Percentiles rank a stretch among this genome's conserved stretches.
Evolutionary conservation across 2,113 vertebrate genomes (phyloP).

Genomic region (Ia io): DNA sequence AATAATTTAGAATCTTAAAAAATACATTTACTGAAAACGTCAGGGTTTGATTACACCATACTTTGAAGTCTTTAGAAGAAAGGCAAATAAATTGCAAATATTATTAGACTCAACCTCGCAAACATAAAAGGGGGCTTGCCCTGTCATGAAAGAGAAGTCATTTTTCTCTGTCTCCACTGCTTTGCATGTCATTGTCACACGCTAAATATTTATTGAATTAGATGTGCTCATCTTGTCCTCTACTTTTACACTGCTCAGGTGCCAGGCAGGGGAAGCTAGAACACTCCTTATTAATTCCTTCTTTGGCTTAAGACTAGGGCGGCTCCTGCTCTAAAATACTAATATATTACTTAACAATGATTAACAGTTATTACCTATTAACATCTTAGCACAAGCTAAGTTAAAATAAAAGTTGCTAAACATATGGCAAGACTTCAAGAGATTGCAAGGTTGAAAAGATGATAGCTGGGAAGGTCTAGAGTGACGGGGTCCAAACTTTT

Average conservation of each 20-base stretch:
- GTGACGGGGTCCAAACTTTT: neutral
- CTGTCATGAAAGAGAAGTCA: neutral
- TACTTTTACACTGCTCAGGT: neutral
- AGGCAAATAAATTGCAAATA: constrained; percentile 44
- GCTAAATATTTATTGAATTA: constrained; percentile 50
- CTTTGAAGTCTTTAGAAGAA: constrained; percentile 58
- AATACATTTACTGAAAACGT: constrained; percentile 34
- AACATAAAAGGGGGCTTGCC: neutral
- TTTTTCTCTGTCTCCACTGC: constrained; percentile 21
- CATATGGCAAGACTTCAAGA: neutral
- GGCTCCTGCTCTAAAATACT: neutral
- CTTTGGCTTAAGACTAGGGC: neutral
- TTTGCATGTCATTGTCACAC: neutral
- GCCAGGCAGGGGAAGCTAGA: neutral
- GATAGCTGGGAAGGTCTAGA: neutral
- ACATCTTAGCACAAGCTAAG: neutral
- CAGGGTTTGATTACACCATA: constrained; percentile 43
- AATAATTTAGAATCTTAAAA: constrained; percentile 13
- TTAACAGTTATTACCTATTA: neutral
- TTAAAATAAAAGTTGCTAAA: constrained; percentile 41
- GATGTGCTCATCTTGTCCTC: constrained; percentile 9
- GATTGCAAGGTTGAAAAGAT: neutral
- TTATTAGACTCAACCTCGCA: constrained; percentile 31
- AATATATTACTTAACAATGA: neutral
- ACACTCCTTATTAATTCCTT: neutral